A percentile compares a stretch with the other conserved stretches of the same genome.
phyloP scores from a whole-genome alignment of 2,888 invertebrate species.

The Allygus modestus region DNA sequence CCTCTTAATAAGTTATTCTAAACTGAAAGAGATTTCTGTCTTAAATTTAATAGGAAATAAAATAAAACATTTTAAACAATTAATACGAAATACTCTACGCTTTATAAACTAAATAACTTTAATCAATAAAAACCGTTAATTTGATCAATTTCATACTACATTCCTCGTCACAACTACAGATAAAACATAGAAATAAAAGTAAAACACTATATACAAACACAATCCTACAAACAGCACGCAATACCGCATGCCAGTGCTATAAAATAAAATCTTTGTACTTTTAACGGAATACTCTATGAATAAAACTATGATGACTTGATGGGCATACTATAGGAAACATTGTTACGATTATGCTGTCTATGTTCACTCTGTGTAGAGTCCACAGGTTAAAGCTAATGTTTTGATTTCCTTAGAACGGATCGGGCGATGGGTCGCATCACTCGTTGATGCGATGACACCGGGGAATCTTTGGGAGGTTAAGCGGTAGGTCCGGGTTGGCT shows the following conservation, averaged over 20 bases:
- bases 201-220: constrained; percentile 6
- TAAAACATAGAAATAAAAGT: background rate
- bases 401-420: constrained; percentile 37
- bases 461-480: constrained; percentile 38
- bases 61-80: background rate
- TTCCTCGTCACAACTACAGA: background rate
- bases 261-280: constrained; percentile 55
- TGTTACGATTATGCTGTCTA: constrained; percentile 17
- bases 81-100: background rate
- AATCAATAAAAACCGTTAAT: background rate
- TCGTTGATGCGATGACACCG: background rate
- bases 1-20: too few relatives aligned
- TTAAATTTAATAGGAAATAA: background rate
- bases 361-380: background rate
- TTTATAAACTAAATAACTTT: constrained; percentile 28
- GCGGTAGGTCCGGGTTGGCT: background rate
- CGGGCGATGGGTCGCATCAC: background rate
- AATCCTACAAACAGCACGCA: background rate
- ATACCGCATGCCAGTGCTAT: background rate
- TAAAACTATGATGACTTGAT: constrained; percentile 59
- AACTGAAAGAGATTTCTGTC: too few relatives aligned
- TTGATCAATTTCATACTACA: background rate
- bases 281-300: constrained; percentile 40
- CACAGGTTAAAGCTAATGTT: constrained; percentile 51
- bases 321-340: constrained; percentile 51